Evolutionary conservation across 1,140 invertebrate species (phyloP).

Genomic region (Pollicipes pollicipes): DNA sequence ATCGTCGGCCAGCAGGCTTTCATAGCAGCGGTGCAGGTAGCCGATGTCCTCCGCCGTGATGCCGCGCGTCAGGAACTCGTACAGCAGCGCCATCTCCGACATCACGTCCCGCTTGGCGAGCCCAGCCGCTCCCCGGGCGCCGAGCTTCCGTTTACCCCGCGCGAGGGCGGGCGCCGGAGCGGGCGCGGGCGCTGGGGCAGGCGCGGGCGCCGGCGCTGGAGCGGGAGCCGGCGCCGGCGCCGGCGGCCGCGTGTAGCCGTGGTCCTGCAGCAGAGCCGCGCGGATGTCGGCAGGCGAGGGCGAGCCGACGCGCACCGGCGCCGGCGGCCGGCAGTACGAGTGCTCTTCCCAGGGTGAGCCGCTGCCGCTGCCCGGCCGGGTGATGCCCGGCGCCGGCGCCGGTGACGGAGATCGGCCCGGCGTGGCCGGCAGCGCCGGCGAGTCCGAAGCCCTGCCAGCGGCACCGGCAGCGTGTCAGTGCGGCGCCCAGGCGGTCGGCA

Average conservation of each 20-base stretch:
- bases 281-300: neutral
- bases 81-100: slow-evolving; percentile 59
- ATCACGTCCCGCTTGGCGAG: slow-evolving; percentile 42
- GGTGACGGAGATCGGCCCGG: neutral
- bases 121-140: neutral
- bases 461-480: too few species aligned
- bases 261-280: neutral
- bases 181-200: too few species aligned
- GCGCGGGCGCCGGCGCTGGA: too few species aligned
- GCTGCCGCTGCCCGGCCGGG: too few species aligned
- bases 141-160: neutral
- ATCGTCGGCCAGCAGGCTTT: slow-evolving; percentile 66
- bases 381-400: too few species aligned
- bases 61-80: slow-evolving; percentile 68
- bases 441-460: neutral
- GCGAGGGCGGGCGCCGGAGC: too few species aligned
- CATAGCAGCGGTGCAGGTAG: slow-evolving; percentile 67
- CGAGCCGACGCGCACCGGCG: neutral
- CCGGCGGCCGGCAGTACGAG: neutral
- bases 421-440: neutral
- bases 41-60: slow-evolving; percentile 81
- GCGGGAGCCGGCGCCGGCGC: neutral
- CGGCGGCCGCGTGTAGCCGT: neutral
- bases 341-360: neutral
- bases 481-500: too few species aligned